phyloP scores from a whole-genome alignment of 2,888 invertebrate species.

The Agrypnus murinus region DNA sequence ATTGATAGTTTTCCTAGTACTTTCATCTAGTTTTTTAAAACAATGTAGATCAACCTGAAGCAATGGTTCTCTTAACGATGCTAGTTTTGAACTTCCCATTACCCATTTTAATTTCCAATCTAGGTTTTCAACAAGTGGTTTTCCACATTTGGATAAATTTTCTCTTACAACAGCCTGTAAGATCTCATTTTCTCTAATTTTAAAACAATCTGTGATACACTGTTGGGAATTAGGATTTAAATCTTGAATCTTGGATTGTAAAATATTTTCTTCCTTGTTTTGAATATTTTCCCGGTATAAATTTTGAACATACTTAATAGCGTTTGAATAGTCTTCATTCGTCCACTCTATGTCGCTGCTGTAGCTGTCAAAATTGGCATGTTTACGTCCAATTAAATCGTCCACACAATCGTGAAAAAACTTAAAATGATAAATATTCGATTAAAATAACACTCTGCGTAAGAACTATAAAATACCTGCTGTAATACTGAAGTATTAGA shows the following conservation, averaged over 20 bases:
- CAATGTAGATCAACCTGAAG: constrained; percentile 71
- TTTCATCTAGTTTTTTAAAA: constrained; percentile 52
- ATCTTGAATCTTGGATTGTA: constrained; percentile 52
- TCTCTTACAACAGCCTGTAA: constrained; percentile 61
- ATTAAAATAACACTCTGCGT: no score
- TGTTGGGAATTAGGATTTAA: constrained; percentile 48
- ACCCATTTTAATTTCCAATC: constrained; percentile 75
- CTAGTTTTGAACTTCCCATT: constrained; percentile 73
- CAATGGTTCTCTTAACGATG: constrained; percentile 71
- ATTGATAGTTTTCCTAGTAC: constrained; percentile 58
- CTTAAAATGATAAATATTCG: constrained; percentile 64
- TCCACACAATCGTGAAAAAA: constrained; percentile 68
- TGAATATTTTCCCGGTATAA: constrained; percentile 61
- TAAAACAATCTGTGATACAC: constrained; percentile 62
- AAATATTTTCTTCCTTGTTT: constrained; percentile 50
- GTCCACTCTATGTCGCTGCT: constrained; percentile 67
- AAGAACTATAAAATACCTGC: no score
- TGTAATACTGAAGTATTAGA: constrained; percentile 53
- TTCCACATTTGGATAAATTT: constrained; percentile 64
- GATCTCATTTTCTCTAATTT: constrained; percentile 65
- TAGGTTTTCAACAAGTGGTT: constrained; percentile 70
- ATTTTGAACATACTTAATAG: constrained; percentile 63
- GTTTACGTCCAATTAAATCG: constrained; percentile 62
- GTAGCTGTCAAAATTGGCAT: constrained; percentile 60
- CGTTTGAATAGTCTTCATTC: constrained; percentile 62